A percentile compares a stretch with the other conserved stretches of the same genome.
Evolutionary conservation across 2,113 vertebrate genomes (phyloP).

Genomic region (Todiramphus saurophagus): DNA sequence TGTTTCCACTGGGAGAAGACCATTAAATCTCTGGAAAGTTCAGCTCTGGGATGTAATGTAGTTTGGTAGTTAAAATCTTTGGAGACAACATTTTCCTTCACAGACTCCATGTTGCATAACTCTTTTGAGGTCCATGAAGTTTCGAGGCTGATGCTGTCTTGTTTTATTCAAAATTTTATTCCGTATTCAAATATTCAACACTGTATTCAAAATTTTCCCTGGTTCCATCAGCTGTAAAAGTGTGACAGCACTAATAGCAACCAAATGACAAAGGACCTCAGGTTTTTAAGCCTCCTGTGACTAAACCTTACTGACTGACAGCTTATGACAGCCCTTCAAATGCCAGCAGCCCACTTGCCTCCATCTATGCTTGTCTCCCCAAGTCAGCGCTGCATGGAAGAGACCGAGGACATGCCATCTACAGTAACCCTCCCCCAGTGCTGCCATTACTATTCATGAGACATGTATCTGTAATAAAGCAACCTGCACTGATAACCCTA

Average conservation of each 20-base stretch:
- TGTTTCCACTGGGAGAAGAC: background rate
- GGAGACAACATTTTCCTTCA: constrained; percentile 7
- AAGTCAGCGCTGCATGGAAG: background rate
- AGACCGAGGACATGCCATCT: background rate
- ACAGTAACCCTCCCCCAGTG: background rate
- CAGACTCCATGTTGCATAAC: background rate
- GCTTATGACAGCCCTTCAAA: background rate
- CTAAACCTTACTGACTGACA: background rate
- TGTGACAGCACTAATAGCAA: background rate
- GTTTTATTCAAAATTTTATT: background rate
- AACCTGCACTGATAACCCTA: background rate
- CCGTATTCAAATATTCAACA: background rate
- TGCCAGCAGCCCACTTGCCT: background rate
- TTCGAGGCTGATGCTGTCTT: background rate
- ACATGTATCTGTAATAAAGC: background rate
- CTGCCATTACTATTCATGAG: background rate
- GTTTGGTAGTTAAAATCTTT: constrained; percentile 3
- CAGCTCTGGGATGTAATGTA: background rate
- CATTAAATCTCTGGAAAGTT: background rate
- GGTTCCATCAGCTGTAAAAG: background rate
- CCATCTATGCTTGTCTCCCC: background rate
- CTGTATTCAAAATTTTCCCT: background rate
- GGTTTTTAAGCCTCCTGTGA: background rate
- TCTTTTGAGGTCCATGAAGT: background rate
- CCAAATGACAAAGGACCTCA: background rate